Conservation (phyloP, 2,113 vertebrate species). For the Muntiacus muntjak region DNA sequence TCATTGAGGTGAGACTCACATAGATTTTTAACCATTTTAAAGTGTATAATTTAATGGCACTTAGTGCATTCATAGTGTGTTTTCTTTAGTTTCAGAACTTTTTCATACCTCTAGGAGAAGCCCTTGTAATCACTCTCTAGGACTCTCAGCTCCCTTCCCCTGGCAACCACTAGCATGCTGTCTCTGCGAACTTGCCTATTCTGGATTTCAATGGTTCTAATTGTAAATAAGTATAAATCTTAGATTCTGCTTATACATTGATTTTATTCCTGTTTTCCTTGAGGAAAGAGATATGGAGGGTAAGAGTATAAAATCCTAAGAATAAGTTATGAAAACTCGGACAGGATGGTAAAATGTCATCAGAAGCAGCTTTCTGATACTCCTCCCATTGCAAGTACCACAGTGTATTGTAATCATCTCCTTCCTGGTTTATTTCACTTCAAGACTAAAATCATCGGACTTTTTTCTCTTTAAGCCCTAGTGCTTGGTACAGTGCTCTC, state of each 20-base stretch:
- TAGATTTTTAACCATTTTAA: background rate
- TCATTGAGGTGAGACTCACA: background rate
- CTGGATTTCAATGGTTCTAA: background rate
- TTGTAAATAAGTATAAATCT: background rate
- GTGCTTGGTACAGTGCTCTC: background rate
- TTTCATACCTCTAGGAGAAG: background rate
- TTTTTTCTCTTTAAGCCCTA: background rate
- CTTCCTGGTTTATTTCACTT: background rate
- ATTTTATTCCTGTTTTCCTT: background rate
- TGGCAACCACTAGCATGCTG: too few relatives aligned
- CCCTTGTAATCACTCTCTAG: background rate
- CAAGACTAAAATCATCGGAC: too few relatives aligned
- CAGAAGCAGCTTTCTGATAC: background rate
- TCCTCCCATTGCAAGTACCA: background rate
- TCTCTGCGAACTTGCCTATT: background rate
- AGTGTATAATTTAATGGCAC: fast-evolving
- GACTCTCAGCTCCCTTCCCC: background rate
- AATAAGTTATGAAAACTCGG: background rate
- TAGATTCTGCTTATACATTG: background rate
- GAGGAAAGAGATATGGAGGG: background rate
- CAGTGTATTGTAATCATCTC: background rate
- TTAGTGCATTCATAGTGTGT: background rate
- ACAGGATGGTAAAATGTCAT: background rate
- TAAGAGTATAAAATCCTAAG: background rate
- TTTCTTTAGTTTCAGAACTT: background rate